Evolutionary conservation across 2,888 invertebrate species (phyloP).

Genomic region (Pheosia gnoma): DNA sequence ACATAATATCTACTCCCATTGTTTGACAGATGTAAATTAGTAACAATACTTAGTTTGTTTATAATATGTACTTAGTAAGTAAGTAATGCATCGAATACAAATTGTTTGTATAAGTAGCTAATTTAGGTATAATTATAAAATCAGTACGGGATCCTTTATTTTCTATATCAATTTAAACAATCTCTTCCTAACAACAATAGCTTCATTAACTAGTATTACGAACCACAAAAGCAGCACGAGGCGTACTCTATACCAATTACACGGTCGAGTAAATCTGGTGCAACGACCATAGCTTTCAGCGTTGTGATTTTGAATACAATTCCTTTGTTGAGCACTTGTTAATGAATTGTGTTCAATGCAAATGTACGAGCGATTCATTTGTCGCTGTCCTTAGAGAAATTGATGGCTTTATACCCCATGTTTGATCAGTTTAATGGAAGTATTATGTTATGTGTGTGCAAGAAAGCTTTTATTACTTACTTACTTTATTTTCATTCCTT

Average conservation of each 20-base stretch:
- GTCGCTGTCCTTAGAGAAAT: conserved; percentile 25
- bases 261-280: conserved; percentile 64
- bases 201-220: conserved; percentile 39
- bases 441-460: too few relatives aligned
- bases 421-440: not conserved
- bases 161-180: not conserved
- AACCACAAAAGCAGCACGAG: conserved; percentile 39
- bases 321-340: conserved; percentile 54
- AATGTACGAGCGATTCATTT: conserved; percentile 25
- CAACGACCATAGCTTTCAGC: conserved; percentile 53
- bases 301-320: conserved; percentile 58
- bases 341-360: conserved; percentile 44
- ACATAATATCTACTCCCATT: not conserved
- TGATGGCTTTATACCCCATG: conserved; percentile 39
- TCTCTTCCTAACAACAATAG: conserved; percentile 30
- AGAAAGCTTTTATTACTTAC: too few relatives aligned
- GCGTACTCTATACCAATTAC: conserved; percentile 54
- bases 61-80: too few relatives aligned
- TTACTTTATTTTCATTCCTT: too few relatives aligned
- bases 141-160: too few relatives aligned
- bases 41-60: too few relatives aligned
- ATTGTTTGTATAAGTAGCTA: too few relatives aligned
- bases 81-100: too few relatives aligned
- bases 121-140: too few relatives aligned
- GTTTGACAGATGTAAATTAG: conserved; percentile 11